phyloP scores from a whole-genome alignment of 2,797 vertebrate species.

The Strix occidentalis region DNA sequence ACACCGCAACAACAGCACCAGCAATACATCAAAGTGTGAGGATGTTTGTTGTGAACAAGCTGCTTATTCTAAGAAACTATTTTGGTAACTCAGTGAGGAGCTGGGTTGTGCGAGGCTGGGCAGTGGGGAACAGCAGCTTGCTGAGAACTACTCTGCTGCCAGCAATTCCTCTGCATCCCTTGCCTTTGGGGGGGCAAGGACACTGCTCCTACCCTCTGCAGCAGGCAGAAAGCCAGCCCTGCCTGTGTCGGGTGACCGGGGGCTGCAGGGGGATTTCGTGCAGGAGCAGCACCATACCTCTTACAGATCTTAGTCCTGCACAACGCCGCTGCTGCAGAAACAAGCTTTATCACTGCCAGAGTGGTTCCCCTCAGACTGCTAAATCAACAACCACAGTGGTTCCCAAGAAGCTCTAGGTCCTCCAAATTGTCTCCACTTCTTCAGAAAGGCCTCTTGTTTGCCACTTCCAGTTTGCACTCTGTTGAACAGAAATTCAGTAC shows the following conservation, averaged over 20 bases:
- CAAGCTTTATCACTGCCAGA: neutral
- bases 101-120: neutral
- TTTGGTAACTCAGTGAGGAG: neutral
- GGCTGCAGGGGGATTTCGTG: neutral
- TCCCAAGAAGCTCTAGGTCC: neutral
- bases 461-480: neutral
- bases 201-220: rapidly evolving
- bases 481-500: neutral
- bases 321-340: neutral
- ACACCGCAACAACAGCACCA: neutral
- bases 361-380: neutral
- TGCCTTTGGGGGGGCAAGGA: neutral
- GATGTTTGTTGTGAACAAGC: neutral
- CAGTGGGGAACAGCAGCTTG: neutral
- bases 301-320: neutral
- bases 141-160: neutral
- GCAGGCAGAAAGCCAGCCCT: neutral
- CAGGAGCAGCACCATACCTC: neutral
- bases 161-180: neutral
- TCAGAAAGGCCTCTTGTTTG: neutral
- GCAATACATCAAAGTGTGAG: neutral
- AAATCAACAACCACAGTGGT: neutral
- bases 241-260: neutral
- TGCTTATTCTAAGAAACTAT: neutral
- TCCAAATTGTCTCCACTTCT: neutral